Evolutionary conservation across 1,140 invertebrate genomes (phyloP).

Genomic region (Drosophila paulistorum): DNA sequence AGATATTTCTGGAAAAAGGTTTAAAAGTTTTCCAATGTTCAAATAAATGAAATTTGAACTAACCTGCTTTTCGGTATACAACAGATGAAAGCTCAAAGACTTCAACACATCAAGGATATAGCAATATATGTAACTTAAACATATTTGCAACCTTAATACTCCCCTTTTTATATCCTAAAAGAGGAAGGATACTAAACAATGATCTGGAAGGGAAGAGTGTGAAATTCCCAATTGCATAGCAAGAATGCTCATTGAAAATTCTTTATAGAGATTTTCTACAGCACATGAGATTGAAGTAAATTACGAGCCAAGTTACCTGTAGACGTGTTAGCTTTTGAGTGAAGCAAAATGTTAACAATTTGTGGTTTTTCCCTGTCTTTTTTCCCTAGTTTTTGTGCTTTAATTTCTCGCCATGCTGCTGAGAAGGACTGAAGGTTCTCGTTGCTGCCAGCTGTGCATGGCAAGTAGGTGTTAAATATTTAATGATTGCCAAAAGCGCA

Average conservation of each 20-base stretch:
- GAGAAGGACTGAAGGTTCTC: slow-evolving; percentile 23
- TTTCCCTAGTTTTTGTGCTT: background rate
- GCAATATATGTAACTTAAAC: too few species aligned
- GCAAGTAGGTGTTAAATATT: slow-evolving; percentile 72
- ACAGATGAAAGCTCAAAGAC: too few species aligned
- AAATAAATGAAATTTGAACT: too few species aligned
- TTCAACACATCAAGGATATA: too few species aligned
- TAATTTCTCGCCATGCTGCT: background rate
- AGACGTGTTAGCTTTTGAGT: slow-evolving; percentile 38
- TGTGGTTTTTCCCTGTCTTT: slow-evolving; percentile 24
- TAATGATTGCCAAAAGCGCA: slow-evolving; percentile 63
- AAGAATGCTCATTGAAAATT: background rate
- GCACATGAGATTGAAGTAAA: slow-evolving; percentile 26
- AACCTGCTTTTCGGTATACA: too few species aligned
- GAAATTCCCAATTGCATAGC: background rate
- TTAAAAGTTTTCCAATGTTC: too few species aligned
- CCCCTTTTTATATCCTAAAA: too few species aligned
- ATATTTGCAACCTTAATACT: too few species aligned
- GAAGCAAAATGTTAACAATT: slow-evolving; percentile 51
- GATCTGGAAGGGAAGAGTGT: background rate
- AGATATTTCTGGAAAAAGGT: too few species aligned
- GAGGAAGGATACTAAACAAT: background rate
- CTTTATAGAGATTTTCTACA: background rate
- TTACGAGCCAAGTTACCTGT: slow-evolving; percentile 39
- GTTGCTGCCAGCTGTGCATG: slow-evolving; percentile 43